Conservation (phyloP, 2,888 invertebrate species). For the Schizotus pectinicornis region DNA sequence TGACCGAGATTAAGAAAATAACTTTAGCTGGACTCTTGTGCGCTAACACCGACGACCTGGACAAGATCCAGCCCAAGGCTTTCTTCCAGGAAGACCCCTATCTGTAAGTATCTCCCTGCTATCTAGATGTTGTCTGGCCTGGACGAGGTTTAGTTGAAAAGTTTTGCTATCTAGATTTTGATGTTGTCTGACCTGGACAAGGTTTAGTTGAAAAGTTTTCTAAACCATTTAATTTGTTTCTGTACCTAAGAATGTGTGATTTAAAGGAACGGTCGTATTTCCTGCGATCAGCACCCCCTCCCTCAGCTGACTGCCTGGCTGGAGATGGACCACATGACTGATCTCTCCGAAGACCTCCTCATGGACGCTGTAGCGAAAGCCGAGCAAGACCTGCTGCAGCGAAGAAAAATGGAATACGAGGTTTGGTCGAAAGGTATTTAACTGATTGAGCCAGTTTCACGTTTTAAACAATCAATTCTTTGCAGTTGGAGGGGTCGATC, state of each 20-base stretch:
- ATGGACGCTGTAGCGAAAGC: conserved; percentile 80
- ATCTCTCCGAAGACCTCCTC: conserved; percentile 73
- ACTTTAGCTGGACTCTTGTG: conserved; percentile 82
- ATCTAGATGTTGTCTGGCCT: no score
- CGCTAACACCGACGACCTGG: conserved; percentile 72
- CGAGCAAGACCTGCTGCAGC: conserved; percentile 74
- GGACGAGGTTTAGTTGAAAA: neutral
- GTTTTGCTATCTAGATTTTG: neutral
- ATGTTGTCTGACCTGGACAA: neutral
- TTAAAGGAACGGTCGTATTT: conserved; percentile 72
- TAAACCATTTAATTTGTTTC: neutral
- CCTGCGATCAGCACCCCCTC: conserved; percentile 74
- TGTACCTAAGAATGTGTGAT: neutral
- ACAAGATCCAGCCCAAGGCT: conserved; percentile 81
- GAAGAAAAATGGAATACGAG: conserved; percentile 81
- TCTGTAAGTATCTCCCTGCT: conserved; percentile 67
- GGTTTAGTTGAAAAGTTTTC: neutral
- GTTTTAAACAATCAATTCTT: no score
- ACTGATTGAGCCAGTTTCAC: conserved; percentile 17
- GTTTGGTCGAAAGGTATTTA: conserved; percentile 76
- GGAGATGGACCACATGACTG: conserved; percentile 69
- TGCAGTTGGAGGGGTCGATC: conserved; percentile 80
- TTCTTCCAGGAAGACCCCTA: conserved; percentile 86
- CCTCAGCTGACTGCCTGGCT: conserved; percentile 76
- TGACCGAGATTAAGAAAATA: conserved; percentile 81